Evolutionary conservation across 1,140 invertebrate species (phyloP), one percentile per base, ranked within the genome.

Genomic region (Eumeta japonica): DNA sequence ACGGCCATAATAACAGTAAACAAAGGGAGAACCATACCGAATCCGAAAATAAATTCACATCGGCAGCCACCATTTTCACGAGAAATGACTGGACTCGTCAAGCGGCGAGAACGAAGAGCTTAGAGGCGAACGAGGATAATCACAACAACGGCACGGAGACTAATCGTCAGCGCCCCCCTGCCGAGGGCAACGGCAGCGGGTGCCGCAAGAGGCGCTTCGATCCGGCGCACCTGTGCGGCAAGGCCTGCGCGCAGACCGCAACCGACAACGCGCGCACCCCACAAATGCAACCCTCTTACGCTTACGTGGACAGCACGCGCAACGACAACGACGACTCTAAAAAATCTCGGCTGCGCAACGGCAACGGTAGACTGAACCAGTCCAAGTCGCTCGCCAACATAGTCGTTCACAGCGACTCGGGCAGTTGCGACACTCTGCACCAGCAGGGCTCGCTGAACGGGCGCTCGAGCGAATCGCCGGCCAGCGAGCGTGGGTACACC

Each of bases 31-130:
- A 62, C 44, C 5, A 5, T 3, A 7, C 4, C 4, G 16, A 35
- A 17, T 62, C 65, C 46, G 61, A 65, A 35, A 60, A 54, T 19
- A 62, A 61, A 46, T 33, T 44, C 37, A 62, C 62, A 56, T 62
- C 68, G 62, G 70, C 68, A 68, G 71, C 73, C 59, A 74, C 71
- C 60, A 75, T 74, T 72, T 76, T 76, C 65, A 75, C 70, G 45
- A 56, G 74, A 70, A 76, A 74, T 73, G 74, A 76, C 62, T 76
- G 74, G 74, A 65, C 71, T 72, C 68, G 74, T 67, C 74, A 76
- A 73, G 74, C 74, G 55, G 72, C 74, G 48, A 70, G 74, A 55
- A 76, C 74, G n/a, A 76, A 76, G 37, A 76, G 74, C 49, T 62
- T 76, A 41, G 74, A 76, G 45, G 66, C 66, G 10, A 64, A 47